These are phyloP conservation scores for Pleuronectes platessa DNA, from an alignment of 2,113 vertebrate genomes.

Conservation along the genomic window DNA sequence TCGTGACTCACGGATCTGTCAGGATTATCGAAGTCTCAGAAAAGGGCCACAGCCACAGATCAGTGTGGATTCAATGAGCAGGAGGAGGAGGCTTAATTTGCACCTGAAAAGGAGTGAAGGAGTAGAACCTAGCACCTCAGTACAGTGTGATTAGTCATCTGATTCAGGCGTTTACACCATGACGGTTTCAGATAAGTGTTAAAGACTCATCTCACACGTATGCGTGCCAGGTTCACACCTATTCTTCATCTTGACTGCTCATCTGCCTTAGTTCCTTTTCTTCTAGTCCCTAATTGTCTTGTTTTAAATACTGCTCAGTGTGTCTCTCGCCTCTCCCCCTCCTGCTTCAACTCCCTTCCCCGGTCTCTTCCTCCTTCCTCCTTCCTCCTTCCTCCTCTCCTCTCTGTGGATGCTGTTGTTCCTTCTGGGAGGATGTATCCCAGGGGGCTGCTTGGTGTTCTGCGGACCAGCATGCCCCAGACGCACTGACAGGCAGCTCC, in stretches of 20 bases:
- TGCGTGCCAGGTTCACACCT: conserved; percentile 49
- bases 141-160: conserved; percentile 39
- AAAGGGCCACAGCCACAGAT: conserved; percentile 15
- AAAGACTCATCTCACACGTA: conserved; percentile 51
- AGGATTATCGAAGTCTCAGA: conserved; percentile 14
- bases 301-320: background rate
- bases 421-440: conserved; percentile 62
- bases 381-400: too few species aligned
- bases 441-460: conserved; percentile 54
- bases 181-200: conserved; percentile 36
- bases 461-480: conserved; percentile 61
- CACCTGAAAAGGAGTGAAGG: conserved; percentile 53
- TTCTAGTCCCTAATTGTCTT: conserved; percentile 22
- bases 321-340: conserved; percentile 16
- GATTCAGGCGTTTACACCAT: conserved; percentile 25
- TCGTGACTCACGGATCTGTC: conserved; percentile 48
- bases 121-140: conserved; percentile 16
- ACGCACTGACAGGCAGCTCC: conserved; percentile 47
- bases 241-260: conserved; percentile 33
- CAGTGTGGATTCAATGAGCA: conserved; percentile 47
- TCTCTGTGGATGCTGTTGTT: conserved; percentile 49
- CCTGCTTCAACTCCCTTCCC: background rate
- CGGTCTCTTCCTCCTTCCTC: background rate
- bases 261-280: conserved; percentile 1
- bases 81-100: conserved; percentile 52